phyloP scores from a whole-genome alignment of 2,797 vertebrate genomes.

The Pitangus sulphuratus region DNA sequence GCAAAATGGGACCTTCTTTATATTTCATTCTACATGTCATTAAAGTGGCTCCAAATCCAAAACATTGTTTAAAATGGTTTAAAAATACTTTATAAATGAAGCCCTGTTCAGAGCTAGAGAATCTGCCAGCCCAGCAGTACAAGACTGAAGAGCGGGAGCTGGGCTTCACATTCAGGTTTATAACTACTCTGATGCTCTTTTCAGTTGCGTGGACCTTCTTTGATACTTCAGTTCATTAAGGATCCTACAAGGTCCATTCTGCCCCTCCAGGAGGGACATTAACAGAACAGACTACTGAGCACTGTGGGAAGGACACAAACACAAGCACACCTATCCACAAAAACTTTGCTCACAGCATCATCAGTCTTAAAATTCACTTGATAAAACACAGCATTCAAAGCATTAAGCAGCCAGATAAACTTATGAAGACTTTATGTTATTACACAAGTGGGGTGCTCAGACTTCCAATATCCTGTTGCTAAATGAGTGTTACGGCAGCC shows the following conservation, averaged over 20 bases:
- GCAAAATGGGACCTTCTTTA: background rate
- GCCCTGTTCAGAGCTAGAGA: background rate
- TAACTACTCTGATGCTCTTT: background rate
- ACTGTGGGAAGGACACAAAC: background rate
- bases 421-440: background rate
- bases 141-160: background rate
- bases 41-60: background rate
- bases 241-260: background rate
- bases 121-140: background rate
- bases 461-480: background rate
- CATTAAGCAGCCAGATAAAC: background rate
- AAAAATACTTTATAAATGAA: background rate
- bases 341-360: background rate
- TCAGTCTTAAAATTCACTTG: background rate
- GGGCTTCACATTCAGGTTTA: background rate
- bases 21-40: background rate
- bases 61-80: background rate
- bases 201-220: background rate
- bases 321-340: background rate
- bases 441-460: background rate
- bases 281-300: background rate
- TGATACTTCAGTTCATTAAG: background rate
- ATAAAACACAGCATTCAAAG: background rate
- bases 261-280: fast-evolving
- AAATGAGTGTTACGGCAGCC: background rate